Evolutionary conservation across 2,797 vertebrate genomes (phyloP), one percentile per base, ranked within the genome.

Genomic region (Lagocephalus sceleratus): DNA sequence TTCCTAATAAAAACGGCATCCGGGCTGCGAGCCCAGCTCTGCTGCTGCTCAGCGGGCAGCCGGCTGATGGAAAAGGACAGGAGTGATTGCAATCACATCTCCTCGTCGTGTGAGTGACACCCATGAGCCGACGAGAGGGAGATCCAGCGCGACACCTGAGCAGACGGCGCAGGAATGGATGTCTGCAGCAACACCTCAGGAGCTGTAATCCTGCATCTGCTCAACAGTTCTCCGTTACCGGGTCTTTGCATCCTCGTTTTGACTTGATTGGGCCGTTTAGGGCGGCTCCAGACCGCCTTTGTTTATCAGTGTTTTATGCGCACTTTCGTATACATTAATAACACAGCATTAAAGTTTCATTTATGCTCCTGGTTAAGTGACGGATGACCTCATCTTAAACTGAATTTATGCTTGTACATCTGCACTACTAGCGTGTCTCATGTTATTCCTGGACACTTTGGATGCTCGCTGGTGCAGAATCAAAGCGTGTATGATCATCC

Each of bases 141-240:
- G 71, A 69, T 64, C 68, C 60, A 70, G 50, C 57, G 44, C 47
- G 69, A 54, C 73, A 77, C 69, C 69, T 71, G 56, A 76, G 26
- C 53, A 51, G 60, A 64, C 62, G 70, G 54, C 60, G 79, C 68
- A 68, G 66, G 77, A 77, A 75, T 69, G 64, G 57, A 58, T 71
- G 62, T 63, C 66, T 74, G 68, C 72, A 63, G 63, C 65, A 60
- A 61, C 57, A 69, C 74, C 63, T 61, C 56, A 20, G 69, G 42
- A 77, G 76, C 78, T 51, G 41, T 66, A 73, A 68, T 76, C 71
- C 63, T 51, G 56, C 43, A 72, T 60, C 67, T 73, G 43, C 47
- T 82, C 79, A 73, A 67, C 66, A 71, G 69, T 64, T 79, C 43
- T 68, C 45, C 26, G 70, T 76, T 82, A 69, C 77, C 76, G 69